Conservation (phyloP, 2,797 vertebrate genomes). For the Huso huso region DNA sequence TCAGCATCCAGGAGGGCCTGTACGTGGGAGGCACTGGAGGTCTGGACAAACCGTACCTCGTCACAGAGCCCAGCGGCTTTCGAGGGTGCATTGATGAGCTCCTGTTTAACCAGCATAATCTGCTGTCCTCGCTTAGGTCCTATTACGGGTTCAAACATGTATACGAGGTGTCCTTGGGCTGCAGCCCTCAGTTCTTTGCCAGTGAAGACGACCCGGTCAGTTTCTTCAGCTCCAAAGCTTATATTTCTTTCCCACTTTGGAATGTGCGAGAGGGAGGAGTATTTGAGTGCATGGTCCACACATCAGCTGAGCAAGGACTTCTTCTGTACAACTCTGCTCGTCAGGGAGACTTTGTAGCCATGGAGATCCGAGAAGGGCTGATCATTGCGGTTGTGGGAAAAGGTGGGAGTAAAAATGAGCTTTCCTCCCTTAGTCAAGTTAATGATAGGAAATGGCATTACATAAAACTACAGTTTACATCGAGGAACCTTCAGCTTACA, state of each 20-base stretch:
- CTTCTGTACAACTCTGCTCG: slow-evolving; percentile 72
- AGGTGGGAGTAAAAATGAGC: slow-evolving; percentile 52
- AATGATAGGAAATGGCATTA: slow-evolving; percentile 74
- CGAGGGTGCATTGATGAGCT: slow-evolving; percentile 76
- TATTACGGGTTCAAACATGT: slow-evolving; percentile 72
- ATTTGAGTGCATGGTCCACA: slow-evolving; percentile 68
- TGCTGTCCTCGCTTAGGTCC: slow-evolving; percentile 71
- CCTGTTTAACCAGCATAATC: slow-evolving; percentile 68
- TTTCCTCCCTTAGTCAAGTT: slow-evolving; percentile 59
- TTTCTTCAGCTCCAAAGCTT: slow-evolving; percentile 88
- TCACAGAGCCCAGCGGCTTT: slow-evolving; percentile 50
- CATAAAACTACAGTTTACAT: slow-evolving; percentile 60
- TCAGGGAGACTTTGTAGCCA: slow-evolving; percentile 66
- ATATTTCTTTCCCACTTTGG: slow-evolving; percentile 68
- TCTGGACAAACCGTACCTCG: slow-evolving; percentile 61
- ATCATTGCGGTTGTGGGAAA: slow-evolving; percentile 62
- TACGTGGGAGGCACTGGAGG: slow-evolving; percentile 67
- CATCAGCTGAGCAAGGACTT: slow-evolving; percentile 65
- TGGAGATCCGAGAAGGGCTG: slow-evolving; percentile 75
- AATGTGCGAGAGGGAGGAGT: slow-evolving; percentile 44
- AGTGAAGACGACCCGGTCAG: slow-evolving; percentile 62
- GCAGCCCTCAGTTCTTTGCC: slow-evolving; percentile 81
- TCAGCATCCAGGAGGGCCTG: slow-evolving; percentile 63
- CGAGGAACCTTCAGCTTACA: slow-evolving; percentile 61
- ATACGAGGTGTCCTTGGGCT: slow-evolving; percentile 78